Evolutionary conservation across 2,888 invertebrate species (phyloP), one percentile per base, ranked within the genome.

Genomic region (Oscheius sp.): DNA sequence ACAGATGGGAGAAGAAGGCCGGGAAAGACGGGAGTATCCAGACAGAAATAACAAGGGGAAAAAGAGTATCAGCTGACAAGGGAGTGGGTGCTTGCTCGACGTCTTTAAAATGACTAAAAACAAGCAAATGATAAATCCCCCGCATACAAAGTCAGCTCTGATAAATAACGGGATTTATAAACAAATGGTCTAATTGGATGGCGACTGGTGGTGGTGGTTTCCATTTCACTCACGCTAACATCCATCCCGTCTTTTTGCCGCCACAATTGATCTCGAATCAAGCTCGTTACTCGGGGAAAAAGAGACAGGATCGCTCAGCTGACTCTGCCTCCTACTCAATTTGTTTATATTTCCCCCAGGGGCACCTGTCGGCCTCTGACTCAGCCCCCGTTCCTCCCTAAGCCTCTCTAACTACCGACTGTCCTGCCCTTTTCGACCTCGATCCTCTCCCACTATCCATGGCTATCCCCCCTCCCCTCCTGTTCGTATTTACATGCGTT

Each of bases 401-500:
- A 58, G 58, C 58, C 58, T 27, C 58, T 29, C 58, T 58, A 58
- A 58, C 58, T 58, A 58, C 58, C 58, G 23, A 12, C 35, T 35
- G 35, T 3, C 35, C 35, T 58, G 58, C 1, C 58, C 58, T 29
- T 58, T 58, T n/a, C 58, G 58, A 58, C 58, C 58, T 58, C 58
- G 58, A 27, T 58, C 29, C 13, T 9, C 55, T 5, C 25, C 55
- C 21, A 9, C 23, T n/a, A 6, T 61, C 61, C 43, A 6, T 23
- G 27, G 12, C 58, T 16, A 16, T 58, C 68, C 41, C 58, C 61
- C 49, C 59, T 61, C 55, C 55, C 41, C 56, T 69, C n/a, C 23
- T 74, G 46, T 70, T 58, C 64, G 43, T 71, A 70, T 71, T 73
- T 71, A 70, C 66, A 70, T 49, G n/a, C 13, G 3, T 49, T 49